These are phyloP conservation scores for Microplitis deprimator DNA, from an alignment of 2,888 invertebrate species.

Conservation along the genomic window DNA sequence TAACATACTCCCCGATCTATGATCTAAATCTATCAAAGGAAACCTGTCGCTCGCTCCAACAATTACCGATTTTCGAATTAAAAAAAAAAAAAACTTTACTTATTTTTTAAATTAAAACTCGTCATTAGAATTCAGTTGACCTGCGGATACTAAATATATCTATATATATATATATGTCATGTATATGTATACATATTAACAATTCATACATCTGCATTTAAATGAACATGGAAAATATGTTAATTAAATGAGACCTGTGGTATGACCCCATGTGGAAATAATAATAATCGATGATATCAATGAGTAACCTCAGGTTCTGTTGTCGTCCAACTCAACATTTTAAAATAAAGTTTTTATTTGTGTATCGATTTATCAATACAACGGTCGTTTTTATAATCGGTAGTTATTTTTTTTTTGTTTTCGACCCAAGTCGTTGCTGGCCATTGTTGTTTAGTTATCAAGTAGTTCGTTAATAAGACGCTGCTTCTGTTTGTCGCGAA, in stretches of 20 bases:
- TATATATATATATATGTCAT: constrained; percentile 49
- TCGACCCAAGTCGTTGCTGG: no score
- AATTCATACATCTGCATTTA: constrained; percentile 68
- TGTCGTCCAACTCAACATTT: background rate
- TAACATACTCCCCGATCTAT: no score
- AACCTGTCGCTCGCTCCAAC: no score
- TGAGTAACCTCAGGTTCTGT: background rate
- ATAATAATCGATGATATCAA: background rate
- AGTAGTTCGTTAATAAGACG: no score
- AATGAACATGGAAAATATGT: constrained; percentile 65
- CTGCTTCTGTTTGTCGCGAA: no score
- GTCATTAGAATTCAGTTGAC: constrained; percentile 51
- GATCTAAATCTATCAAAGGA: no score
- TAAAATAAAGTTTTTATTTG: background rate
- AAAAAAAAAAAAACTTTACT: no score
- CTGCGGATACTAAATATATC: constrained; percentile 45
- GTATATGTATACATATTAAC: constrained; percentile 22
- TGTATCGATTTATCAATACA: no score
- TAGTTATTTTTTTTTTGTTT: no score
- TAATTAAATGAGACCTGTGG: constrained; percentile 68
- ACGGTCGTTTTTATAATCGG: no score
- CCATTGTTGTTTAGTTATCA: no score
- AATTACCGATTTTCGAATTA: no score
- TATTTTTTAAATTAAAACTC: background rate
- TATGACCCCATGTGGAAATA: constrained; percentile 57